Percentiles rank a stretch among this genome's conserved stretches.
Conservation (phyloP, 2,113 vertebrate species). For the Leucoraja erinaceus region DNA sequence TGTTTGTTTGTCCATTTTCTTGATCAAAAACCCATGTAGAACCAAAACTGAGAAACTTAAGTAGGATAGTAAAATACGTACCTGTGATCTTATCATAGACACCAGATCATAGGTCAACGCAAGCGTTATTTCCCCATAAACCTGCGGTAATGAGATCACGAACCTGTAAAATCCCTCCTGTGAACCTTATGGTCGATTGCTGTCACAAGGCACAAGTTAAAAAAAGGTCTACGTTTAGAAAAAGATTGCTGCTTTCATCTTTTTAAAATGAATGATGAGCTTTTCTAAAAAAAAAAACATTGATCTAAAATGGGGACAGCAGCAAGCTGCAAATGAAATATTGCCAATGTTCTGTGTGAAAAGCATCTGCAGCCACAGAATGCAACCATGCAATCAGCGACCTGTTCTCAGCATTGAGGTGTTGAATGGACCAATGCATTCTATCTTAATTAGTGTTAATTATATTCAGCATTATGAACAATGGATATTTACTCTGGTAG, state of each 20-base stretch:
- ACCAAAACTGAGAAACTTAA: neutral
- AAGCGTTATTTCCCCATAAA: neutral
- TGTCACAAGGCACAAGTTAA: neutral
- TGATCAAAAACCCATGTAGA: neutral
- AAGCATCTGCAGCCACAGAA: neutral
- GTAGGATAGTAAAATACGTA: neutral
- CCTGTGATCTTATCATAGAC: neutral
- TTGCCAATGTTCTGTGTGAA: neutral
- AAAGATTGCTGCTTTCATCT: neutral
- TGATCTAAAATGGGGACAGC: neutral
- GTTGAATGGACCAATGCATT: no score
- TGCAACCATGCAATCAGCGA: neutral
- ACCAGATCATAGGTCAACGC: neutral
- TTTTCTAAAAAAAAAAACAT: neutral
- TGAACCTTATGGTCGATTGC: neutral
- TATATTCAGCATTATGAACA: no score
- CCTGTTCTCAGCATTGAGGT: neutral
- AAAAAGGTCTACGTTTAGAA: neutral
- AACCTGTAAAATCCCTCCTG: neutral
- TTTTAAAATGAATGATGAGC: neutral
- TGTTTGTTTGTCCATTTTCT: constrained; percentile 1
- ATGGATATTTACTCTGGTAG: no score
- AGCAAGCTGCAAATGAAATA: neutral
- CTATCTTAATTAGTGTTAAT: no score
- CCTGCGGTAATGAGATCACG: neutral